These are phyloP conservation scores for Augochlora pura DNA, from an alignment of 1,140 invertebrate species.

Conservation along the genomic window DNA sequence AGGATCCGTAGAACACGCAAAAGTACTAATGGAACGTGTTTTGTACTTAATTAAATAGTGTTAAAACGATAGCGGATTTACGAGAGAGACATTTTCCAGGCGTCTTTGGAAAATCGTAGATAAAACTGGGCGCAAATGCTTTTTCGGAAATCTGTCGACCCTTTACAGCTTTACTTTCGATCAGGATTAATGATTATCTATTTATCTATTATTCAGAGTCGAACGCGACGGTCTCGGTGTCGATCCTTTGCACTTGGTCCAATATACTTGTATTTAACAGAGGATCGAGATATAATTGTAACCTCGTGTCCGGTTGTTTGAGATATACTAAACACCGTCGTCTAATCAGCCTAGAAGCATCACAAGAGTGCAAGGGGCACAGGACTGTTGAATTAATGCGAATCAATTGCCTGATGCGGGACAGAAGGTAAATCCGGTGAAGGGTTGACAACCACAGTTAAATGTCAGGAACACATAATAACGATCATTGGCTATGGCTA, in stretches of 20 bases:
- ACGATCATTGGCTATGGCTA: neutral
- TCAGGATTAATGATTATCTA: neutral
- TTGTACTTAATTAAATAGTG: slow-evolving; percentile 76
- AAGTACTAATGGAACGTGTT: slow-evolving; percentile 69
- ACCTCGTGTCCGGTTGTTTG: too few relatives aligned
- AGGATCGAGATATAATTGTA: too few relatives aligned
- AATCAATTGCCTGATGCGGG: neutral
- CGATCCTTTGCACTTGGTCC: neutral
- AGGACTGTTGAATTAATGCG: neutral
- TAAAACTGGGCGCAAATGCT: slow-evolving; percentile 35
- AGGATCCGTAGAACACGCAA: slow-evolving; percentile 56
- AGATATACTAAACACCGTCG: too few relatives aligned
- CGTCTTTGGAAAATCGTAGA: slow-evolving; percentile 40
- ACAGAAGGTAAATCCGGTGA: neutral
- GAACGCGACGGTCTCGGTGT: neutral
- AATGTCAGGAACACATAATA: slow-evolving; percentile 13
- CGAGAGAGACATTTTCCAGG: slow-evolving; percentile 49
- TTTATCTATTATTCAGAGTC: neutral
- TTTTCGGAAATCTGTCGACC: slow-evolving; percentile 29
- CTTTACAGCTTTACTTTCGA: slow-evolving; percentile 39
- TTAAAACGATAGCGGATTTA: slow-evolving; percentile 61
- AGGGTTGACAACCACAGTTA: slow-evolving; percentile 16
- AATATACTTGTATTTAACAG: too few relatives aligned
- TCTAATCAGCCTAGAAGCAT: neutral
- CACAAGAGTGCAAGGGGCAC: neutral